Percentiles rank a stretch among this genome's conserved stretches.
Conservation (phyloP, 2,797 vertebrate species). For the Cynodonichthys magdalenae region DNA sequence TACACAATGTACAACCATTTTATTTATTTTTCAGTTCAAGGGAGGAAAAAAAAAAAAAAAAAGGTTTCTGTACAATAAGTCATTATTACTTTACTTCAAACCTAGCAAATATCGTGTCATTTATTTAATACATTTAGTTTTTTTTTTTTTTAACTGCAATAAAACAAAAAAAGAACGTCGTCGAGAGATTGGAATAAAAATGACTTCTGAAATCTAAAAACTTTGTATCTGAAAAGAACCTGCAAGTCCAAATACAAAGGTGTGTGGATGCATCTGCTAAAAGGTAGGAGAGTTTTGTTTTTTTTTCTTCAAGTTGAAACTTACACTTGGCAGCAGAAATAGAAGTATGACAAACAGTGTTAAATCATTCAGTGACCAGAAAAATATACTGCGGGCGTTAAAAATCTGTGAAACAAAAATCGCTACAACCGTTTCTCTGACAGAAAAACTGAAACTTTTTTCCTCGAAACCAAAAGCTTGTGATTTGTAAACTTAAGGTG, state of each 20-base stretch:
- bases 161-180: constrained; percentile 76
- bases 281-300: constrained; percentile 63
- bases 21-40: constrained; percentile 87
- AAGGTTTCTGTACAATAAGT: constrained; percentile 92
- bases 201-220: constrained; percentile 66
- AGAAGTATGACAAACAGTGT: constrained; percentile 27
- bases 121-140: constrained; percentile 78
- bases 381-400: constrained; percentile 34
- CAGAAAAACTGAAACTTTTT: constrained; percentile 16
- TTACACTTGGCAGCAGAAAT: constrained; percentile 44
- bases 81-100: constrained; percentile 91
- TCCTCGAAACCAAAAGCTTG: no score
- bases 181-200: constrained; percentile 65
- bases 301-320: constrained; percentile 18
- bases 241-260: constrained; percentile 71
- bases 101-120: constrained; percentile 88
- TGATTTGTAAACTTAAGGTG: no score
- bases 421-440: constrained; percentile 29
- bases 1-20: constrained; percentile 96
- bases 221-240: constrained; percentile 53
- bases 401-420: constrained; percentile 41
- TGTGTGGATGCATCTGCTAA: constrained; percentile 75
- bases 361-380: constrained; percentile 36
- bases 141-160: constrained; percentile 78
- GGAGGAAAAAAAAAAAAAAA: constrained; percentile 82